Evolutionary conservation across 2,113 vertebrate species (phyloP).

Genomic region (Trematocara unimaculatum): DNA sequence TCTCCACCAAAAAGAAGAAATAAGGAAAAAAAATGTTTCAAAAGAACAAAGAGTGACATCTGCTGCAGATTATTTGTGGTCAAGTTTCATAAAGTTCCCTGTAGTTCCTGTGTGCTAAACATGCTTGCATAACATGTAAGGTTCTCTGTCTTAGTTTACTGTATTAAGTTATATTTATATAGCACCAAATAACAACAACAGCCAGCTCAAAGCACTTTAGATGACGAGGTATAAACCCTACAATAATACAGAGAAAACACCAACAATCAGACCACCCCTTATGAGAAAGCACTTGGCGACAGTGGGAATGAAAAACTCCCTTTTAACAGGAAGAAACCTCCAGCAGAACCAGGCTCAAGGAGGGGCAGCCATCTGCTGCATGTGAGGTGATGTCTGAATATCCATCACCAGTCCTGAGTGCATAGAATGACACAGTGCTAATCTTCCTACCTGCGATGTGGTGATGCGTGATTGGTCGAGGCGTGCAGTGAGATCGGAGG

Average conservation of each 20-base stretch:
- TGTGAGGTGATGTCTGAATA: neutral
- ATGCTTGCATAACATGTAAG: neutral
- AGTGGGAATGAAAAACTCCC: neutral
- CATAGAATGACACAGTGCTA: neutral
- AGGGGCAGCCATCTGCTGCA: rapidly evolving
- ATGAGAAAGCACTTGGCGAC: neutral
- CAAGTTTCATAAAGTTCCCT: neutral
- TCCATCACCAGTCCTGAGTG: neutral
- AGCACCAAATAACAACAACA: neutral
- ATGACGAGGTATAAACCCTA: neutral
- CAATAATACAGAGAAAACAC: neutral
- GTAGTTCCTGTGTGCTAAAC: neutral
- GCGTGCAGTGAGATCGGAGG: slow-evolving; percentile 89
- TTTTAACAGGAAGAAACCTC: neutral
- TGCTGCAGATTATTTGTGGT: neutral
- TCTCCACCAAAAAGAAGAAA: neutral
- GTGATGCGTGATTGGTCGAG: slow-evolving; percentile 85
- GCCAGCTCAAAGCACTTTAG: neutral
- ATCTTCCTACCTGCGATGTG: slow-evolving; percentile 83
- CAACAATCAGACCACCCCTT: neutral
- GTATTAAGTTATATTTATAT: neutral
- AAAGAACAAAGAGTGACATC: neutral
- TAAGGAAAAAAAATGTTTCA: neutral
- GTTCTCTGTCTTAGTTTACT: neutral
- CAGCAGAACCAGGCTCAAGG: neutral